Percentiles rank a stretch among this genome's conserved stretches.
Evolutionary conservation across 2,797 vertebrate species (phyloP).

Genomic region (Hypotaenidia philippensis): DNA sequence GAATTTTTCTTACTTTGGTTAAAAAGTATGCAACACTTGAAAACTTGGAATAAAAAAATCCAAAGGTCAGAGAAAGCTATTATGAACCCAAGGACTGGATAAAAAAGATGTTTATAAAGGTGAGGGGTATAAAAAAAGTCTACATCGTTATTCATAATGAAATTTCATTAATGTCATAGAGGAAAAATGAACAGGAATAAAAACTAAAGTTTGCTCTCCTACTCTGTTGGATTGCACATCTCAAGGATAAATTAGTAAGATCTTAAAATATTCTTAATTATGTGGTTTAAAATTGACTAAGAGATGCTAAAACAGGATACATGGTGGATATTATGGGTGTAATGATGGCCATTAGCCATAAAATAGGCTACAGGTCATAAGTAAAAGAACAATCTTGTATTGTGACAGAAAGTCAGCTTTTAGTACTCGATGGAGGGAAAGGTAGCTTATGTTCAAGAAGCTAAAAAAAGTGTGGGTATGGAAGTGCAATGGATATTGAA

Average conservation of each 20-base stretch:
- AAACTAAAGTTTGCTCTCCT: background rate
- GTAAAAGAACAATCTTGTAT: background rate
- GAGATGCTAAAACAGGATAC: background rate
- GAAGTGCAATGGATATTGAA: constrained; percentile 14
- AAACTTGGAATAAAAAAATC: background rate
- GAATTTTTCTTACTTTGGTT: background rate
- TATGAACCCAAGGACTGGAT: background rate
- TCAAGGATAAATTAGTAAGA: background rate
- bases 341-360: background rate
- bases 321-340: background rate
- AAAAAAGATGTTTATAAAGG: background rate
- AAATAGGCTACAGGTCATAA: background rate
- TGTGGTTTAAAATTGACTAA: background rate
- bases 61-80: constrained; percentile 13
- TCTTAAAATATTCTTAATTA: background rate
- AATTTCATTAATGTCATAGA: constrained; percentile 12
- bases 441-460: constrained; percentile 33
- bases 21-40: background rate
- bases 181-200: constrained; percentile 3
- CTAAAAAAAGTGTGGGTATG: background rate
- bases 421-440: constrained; percentile 24
- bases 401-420: background rate
- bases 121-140: background rate
- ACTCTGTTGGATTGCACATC: background rate
- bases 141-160: background rate